A percentile compares a stretch with the other conserved stretches of the same genome.
phyloP scores from a whole-genome alignment of 2,888 invertebrate species.

The Zaprionus bogoriensis region DNA sequence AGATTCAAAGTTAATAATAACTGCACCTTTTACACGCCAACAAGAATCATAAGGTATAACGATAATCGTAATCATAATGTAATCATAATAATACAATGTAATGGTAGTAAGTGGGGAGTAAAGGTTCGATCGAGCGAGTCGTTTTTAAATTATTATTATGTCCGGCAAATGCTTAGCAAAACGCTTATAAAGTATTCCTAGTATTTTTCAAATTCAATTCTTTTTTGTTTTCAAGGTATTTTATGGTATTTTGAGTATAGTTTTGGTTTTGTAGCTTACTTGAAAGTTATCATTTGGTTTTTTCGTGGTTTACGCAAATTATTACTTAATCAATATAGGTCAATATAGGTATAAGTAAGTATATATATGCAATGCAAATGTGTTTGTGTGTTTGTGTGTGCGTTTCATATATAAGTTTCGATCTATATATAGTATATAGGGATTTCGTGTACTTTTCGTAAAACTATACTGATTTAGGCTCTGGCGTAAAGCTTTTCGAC shows the following conservation, averaged over 20 bases:
- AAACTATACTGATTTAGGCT: conserved; percentile 69
- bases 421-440: conserved; percentile 41
- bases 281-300: conserved; percentile 54
- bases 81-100: conserved; percentile 26
- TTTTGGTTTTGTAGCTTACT: conserved; percentile 54
- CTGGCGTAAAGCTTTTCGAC: conserved; percentile 63
- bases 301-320: conserved; percentile 60
- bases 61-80: conserved; percentile 13
- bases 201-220: conserved; percentile 20
- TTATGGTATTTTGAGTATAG: conserved; percentile 55
- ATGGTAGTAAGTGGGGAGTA: conserved; percentile 32
- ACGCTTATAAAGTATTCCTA: conserved; percentile 46
- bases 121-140: conserved; percentile 38
- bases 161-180: conserved; percentile 63
- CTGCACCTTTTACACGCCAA: conserved; percentile 58
- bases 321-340: conserved; percentile 73
- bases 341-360: conserved; percentile 47
- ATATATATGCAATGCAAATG: conserved; percentile 61
- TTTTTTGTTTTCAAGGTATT: conserved; percentile 31
- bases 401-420: conserved; percentile 54
- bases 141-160: conserved; percentile 34
- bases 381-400: conserved; percentile 42
- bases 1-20: conserved; percentile 36
- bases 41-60: conserved; percentile 55
- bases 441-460: conserved; percentile 27